Conservation (phyloP, 2,797 vertebrate species). For the Oryzias sinensis region DNA sequence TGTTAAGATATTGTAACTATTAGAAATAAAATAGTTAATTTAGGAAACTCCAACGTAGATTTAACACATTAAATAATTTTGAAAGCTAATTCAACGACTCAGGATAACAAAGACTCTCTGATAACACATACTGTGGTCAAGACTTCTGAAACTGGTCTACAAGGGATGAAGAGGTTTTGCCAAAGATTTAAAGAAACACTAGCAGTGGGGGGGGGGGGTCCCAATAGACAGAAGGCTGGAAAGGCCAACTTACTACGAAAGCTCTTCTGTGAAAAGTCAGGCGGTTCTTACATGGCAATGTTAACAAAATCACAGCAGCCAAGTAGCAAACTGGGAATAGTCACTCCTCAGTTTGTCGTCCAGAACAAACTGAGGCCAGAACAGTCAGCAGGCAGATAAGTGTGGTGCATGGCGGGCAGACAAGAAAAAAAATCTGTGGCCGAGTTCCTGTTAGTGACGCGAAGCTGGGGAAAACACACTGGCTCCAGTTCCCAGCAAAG, state of each 20-base stretch:
- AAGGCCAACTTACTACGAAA: slow-evolving; percentile 61
- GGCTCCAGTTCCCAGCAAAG: slow-evolving; percentile 57
- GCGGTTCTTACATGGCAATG: slow-evolving; percentile 47
- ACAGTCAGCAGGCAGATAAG: slow-evolving; percentile 48
- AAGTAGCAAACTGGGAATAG: slow-evolving; percentile 43
- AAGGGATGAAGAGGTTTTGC: slow-evolving; percentile 7
- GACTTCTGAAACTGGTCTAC: slow-evolving; percentile 4
- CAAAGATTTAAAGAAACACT: slow-evolving; percentile 13
- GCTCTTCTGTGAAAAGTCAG: slow-evolving; percentile 46
- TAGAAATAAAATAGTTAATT: no score
- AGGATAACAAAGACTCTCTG: background rate
- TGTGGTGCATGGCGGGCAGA: slow-evolving; percentile 36
- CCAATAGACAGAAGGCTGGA: slow-evolving; percentile 19
- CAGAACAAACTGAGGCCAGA: slow-evolving; percentile 52
- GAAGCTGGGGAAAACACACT: slow-evolving; percentile 36
- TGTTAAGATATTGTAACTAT: no score
- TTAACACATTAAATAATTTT: background rate
- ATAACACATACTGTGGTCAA: background rate
- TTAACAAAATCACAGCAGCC: slow-evolving; percentile 45
- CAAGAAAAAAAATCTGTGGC: slow-evolving; percentile 18
- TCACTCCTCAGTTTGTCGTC: slow-evolving; percentile 42
- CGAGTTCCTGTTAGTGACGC: slow-evolving; percentile 61
- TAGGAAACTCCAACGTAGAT: no score
- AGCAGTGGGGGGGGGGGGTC: slow-evolving; percentile 16
- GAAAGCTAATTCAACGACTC: background rate